A percentile compares a stretch with the other conserved stretches of the same genome.
Evolutionary conservation across 2,113 vertebrate species (phyloP).

Genomic region (Chaetodon auriga): DNA sequence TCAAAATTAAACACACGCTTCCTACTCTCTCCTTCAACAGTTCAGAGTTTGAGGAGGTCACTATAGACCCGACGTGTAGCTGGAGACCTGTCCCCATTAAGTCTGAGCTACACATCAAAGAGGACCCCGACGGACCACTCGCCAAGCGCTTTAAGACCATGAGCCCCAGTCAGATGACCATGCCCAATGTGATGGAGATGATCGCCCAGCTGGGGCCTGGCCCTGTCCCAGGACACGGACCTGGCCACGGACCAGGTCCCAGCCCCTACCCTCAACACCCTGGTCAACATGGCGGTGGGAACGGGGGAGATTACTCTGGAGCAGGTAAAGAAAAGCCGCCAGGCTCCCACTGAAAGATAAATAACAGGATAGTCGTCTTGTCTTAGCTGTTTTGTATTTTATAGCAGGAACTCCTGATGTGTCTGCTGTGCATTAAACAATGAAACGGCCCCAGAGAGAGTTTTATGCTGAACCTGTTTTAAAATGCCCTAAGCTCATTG

Average conservation of each 20-base stretch:
- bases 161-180: conserved; percentile 99
- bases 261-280: conserved; percentile 93
- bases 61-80: conserved; percentile 98
- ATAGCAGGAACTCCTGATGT: conserved; percentile 37
- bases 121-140: conserved; percentile 97
- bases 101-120: conserved; percentile 98
- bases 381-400: conserved; percentile 47
- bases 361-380: conserved; percentile 33
- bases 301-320: conserved; percentile 91
- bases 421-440: conserved; percentile 49
- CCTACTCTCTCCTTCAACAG: conserved; percentile 76
- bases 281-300: conserved; percentile 89
- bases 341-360: neutral
- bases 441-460: conserved; percentile 43
- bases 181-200: conserved; percentile 99
- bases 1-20: neutral
- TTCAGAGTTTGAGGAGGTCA: conserved; percentile 99
- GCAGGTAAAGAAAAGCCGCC: conserved; percentile 85
- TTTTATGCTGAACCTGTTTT: conserved; percentile 43
- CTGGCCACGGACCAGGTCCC: conserved; percentile 90
- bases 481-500: conserved; percentile 36
- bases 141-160: conserved; percentile 99
- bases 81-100: conserved; percentile 99
- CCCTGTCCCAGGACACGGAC: conserved; percentile 91
- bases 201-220: conserved; percentile 97